A percentile compares a stretch with the other conserved stretches of the same genome.
These are phyloP conservation scores for Enoplosus armatus DNA, from an alignment of 2,797 vertebrate species.

Conservation along the genomic window DNA sequence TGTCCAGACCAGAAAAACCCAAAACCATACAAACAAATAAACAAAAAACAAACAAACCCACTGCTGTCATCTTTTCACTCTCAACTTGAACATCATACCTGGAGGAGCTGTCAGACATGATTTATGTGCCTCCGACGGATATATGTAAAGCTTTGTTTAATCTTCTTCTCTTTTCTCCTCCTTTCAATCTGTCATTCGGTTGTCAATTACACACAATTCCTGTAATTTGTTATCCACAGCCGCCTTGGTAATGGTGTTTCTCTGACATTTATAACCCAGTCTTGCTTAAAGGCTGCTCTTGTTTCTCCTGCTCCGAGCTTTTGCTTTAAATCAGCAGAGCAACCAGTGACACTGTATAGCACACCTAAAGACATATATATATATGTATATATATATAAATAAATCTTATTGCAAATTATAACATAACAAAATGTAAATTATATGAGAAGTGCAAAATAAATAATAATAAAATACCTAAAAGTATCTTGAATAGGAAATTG, in stretches of 20 bases:
- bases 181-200: background rate
- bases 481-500: background rate
- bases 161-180: background rate
- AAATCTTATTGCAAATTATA: background rate
- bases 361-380: too few species aligned
- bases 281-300: conserved; percentile 1
- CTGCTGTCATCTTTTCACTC: background rate
- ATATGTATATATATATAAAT: too few species aligned
- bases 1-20: too few species aligned
- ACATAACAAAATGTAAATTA: background rate
- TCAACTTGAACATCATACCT: background rate
- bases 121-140: background rate
- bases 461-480: too few species aligned
- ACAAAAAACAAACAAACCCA: too few species aligned
- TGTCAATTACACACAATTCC: background rate
- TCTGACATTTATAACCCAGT: background rate
- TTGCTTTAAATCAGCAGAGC: too few species aligned
- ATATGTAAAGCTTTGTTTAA: background rate
- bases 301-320: too few species aligned
- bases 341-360: too few species aligned
- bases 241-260: conserved; percentile 22
- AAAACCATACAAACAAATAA: too few species aligned
- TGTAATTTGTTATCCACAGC: conserved; percentile 18
- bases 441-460: background rate
- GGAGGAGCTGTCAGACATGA: too few species aligned